These are phyloP conservation scores for Ophraella communa DNA, from an alignment of 2,888 invertebrate genomes.

Conservation along the genomic window DNA sequence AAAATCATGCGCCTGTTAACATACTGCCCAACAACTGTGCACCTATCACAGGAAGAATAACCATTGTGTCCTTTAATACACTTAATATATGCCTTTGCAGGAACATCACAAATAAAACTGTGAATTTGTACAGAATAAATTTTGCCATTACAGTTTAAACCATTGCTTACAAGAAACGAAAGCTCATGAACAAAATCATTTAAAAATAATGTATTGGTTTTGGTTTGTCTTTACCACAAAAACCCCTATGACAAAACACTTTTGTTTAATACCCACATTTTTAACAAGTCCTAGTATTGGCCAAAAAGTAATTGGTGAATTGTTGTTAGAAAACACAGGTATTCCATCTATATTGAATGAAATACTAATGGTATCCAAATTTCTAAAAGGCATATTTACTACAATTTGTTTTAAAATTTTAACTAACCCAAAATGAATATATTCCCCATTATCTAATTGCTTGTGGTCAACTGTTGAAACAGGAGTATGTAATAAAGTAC, in stretches of 20 bases:
- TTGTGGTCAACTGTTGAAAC: not conserved
- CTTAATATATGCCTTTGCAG: slow-evolving; percentile 14
- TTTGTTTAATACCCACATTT: not conserved
- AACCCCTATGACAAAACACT: slow-evolving; percentile 22
- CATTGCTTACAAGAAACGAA: slow-evolving; percentile 6
- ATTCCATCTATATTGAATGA: not conserved
- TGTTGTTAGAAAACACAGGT: not conserved
- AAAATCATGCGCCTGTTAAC: too few species aligned
- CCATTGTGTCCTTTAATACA: slow-evolving; percentile 20
- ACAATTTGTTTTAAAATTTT: not conserved
- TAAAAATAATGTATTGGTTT: slow-evolving; percentile 9
- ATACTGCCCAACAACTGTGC: not conserved
- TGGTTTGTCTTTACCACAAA: slow-evolving; percentile 20
- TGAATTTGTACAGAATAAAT: not conserved
- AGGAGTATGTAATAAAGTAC: slow-evolving; percentile 1
- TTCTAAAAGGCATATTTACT: too few species aligned
- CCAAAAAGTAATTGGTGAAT: not conserved
- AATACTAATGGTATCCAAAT: not conserved
- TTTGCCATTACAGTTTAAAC: not conserved
- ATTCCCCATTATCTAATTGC: not conserved
- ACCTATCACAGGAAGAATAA: slow-evolving; percentile 21
- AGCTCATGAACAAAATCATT: slow-evolving; percentile 10
- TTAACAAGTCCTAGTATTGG: not conserved
- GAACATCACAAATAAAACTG: slow-evolving; percentile 11
- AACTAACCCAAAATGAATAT: not conserved